A percentile compares a stretch with the other conserved stretches of the same genome.
Evolutionary conservation across 1,140 invertebrate genomes (phyloP).

Genomic region (Muscidifurax raptorellus): DNA sequence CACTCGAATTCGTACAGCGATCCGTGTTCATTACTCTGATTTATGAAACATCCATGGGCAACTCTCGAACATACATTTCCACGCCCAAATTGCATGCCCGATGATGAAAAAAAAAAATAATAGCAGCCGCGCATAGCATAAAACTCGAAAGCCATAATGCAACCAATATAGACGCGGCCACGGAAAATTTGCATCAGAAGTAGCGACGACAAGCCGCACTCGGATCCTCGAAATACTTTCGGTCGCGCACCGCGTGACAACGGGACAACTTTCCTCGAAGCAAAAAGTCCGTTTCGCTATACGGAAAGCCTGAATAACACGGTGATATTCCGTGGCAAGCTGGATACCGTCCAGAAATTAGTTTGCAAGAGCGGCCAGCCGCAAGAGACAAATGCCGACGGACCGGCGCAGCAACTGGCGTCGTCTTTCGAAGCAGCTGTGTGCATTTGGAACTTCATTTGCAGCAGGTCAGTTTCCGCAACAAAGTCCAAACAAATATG

Average conservation of each 20-base stretch:
- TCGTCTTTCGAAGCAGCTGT: background rate
- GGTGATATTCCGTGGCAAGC: background rate
- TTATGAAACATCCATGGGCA: too few relatives aligned
- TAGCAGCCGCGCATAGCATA: background rate
- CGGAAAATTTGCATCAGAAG: background rate
- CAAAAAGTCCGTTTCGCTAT: background rate
- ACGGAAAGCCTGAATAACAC: background rate
- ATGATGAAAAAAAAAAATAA: background rate
- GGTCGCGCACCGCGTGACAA: background rate
- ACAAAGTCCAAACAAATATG: background rate
- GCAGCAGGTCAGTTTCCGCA: background rate
- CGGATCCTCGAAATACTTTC: too few relatives aligned
- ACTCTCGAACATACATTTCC: background rate
- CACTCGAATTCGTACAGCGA: background rate
- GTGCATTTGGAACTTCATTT: background rate
- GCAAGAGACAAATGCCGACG: constrained; percentile 1
- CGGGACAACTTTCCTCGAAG: background rate
- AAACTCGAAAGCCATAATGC: background rate
- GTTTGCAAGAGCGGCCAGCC: constrained; percentile 24
- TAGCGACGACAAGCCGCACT: too few relatives aligned
- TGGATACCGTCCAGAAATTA: constrained; percentile 53
- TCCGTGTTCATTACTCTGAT: background rate
- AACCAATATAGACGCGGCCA: background rate
- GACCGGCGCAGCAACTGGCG: background rate
- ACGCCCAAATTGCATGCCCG: background rate